Percentiles rank a stretch among this genome's conserved stretches.
Conservation (phyloP, 2,888 invertebrate species). For the Trissoscelio sp. region DNA sequence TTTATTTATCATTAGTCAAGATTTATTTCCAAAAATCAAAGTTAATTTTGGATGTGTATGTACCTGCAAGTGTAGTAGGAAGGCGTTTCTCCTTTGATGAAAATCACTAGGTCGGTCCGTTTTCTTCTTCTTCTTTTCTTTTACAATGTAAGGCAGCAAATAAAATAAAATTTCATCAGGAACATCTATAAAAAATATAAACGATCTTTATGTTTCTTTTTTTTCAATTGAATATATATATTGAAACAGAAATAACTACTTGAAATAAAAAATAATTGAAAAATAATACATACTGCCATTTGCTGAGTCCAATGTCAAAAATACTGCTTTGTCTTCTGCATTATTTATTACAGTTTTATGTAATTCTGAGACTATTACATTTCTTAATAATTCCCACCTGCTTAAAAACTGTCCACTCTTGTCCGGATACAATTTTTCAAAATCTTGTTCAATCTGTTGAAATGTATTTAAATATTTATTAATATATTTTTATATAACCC, state of each 20-base stretch:
- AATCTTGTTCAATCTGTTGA: constrained; percentile 32
- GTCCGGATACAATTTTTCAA: constrained; percentile 25
- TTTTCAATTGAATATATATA: too few relatives aligned
- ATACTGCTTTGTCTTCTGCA: constrained; percentile 21
- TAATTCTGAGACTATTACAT: constrained; percentile 4
- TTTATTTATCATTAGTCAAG: not conserved
- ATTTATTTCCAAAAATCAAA: not conserved
- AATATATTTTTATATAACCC: not conserved
- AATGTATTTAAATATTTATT: not conserved
- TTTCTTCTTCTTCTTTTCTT: constrained; percentile 24
- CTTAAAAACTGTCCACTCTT: constrained; percentile 8
- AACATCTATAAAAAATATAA: constrained; percentile 17
- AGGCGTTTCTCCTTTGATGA: constrained; percentile 13
- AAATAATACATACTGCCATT: constrained; percentile 8
- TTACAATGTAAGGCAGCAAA: constrained; percentile 14
- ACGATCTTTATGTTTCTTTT: not conserved
- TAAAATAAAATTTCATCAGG: constrained; percentile 33
- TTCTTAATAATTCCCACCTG: constrained; percentile 14
- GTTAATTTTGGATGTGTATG: not conserved
- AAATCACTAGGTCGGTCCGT: not conserved
- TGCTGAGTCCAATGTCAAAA: not conserved
- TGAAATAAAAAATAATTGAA: not conserved
- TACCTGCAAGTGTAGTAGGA: constrained; percentile 30
- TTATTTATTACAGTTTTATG: constrained; percentile 1
- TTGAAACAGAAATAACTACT: too few relatives aligned